phyloP scores from a whole-genome alignment of 2,113 vertebrate species.

The Neopipo cinnamomea region DNA sequence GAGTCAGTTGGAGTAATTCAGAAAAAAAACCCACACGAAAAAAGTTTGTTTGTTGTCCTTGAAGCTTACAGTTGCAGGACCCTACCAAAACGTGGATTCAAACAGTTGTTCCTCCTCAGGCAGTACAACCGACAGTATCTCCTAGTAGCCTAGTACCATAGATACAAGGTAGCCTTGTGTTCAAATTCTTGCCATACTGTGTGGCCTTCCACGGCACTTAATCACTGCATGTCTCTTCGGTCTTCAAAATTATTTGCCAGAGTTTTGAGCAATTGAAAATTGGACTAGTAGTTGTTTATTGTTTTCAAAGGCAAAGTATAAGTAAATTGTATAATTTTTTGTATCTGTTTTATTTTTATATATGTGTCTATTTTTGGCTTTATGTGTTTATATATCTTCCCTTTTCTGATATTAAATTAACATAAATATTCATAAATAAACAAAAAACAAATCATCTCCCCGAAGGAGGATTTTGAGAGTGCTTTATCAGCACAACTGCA shows the following conservation, averaged over 20 bases:
- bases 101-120: not conserved
- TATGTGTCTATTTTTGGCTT: not conserved
- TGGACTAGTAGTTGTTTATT: not conserved
- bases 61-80: not conserved
- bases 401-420: not conserved
- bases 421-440: not conserved
- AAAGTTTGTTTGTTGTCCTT: not conserved
- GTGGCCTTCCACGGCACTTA: not conserved
- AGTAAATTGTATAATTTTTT: not conserved
- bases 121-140: not conserved
- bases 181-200: not conserved
- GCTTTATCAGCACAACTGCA: not conserved
- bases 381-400: not conserved
- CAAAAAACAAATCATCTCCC: not conserved
- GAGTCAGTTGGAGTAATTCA: not conserved
- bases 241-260: not conserved
- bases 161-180: not conserved
- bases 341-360: not conserved
- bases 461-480: not conserved
- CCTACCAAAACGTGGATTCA: not conserved
- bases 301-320: not conserved
- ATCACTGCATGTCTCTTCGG: fast-evolving
- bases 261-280: not conserved
- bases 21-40: not conserved
- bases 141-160: not conserved